Percentiles rank a stretch among this genome's conserved stretches.
phyloP scores from a whole-genome alignment of 2,888 invertebrate genomes.

The Imbricaverruca yamaguchii region DNA sequence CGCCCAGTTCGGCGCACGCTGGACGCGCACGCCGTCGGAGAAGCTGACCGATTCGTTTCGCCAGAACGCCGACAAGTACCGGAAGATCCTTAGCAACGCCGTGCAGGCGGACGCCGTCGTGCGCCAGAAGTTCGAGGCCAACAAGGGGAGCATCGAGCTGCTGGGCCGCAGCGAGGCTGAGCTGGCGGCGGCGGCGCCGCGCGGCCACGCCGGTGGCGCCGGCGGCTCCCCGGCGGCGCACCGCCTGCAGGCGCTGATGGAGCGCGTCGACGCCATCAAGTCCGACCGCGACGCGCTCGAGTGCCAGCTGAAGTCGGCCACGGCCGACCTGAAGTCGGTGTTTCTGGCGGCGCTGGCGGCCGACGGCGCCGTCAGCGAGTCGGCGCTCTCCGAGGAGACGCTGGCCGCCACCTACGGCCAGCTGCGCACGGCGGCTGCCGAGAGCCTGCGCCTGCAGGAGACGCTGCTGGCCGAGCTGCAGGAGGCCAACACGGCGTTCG shows the following conservation, averaged over 20 bases:
- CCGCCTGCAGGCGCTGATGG: constrained; percentile 67
- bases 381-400: constrained; percentile 59
- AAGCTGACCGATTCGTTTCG: constrained; percentile 82
- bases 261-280: constrained; percentile 49
- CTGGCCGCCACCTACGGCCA: constrained; percentile 68
- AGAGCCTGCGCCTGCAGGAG: constrained; percentile 65
- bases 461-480: constrained; percentile 59
- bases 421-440: constrained; percentile 64
- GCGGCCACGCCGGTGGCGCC: constrained; percentile 34
- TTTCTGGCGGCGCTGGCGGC: constrained; percentile 67
- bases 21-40: constrained; percentile 81
- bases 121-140: constrained; percentile 71
- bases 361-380: constrained; percentile 71
- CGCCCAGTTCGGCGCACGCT: constrained; percentile 74
- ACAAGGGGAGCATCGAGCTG: constrained; percentile 70
- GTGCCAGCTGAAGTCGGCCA: constrained; percentile 69
- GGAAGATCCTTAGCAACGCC: constrained; percentile 80
- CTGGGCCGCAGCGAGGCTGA: constrained; percentile 64
- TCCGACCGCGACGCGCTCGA: constrained; percentile 84
- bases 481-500: constrained; percentile 36
- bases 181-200: constrained; percentile 54
- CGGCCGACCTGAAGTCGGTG: constrained; percentile 70
- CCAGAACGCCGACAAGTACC: constrained; percentile 83
- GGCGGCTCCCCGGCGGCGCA: constrained; percentile 48
- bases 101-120: constrained; percentile 43